Evolutionary conservation across 2,888 invertebrate species (phyloP).

Genomic region (Subacronicta megacephala): DNA sequence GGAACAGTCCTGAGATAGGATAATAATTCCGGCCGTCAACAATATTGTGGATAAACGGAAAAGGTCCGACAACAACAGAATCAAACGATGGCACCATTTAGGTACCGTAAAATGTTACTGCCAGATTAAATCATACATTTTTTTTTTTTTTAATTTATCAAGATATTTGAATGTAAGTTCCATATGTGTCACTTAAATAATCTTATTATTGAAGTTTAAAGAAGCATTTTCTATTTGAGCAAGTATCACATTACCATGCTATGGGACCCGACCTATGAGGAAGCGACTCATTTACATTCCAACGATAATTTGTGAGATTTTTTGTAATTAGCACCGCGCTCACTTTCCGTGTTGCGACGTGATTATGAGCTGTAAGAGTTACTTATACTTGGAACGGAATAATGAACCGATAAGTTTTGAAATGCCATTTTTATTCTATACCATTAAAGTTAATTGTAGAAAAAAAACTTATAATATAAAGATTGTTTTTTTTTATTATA

Average conservation of each 20-base stretch:
- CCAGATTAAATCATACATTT: no score
- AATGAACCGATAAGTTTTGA: conserved; percentile 19
- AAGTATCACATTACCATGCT: conserved; percentile 37
- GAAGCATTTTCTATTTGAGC: conserved; percentile 44
- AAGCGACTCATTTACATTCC: conserved; percentile 60
- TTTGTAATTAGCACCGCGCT: conserved; percentile 59
- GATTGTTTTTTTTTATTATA: no score
- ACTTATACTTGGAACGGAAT: conserved; percentile 16
- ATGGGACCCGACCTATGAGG: conserved; percentile 44
- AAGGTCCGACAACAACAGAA: no score
- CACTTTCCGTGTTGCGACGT: conserved; percentile 53
- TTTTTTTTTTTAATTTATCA: no score
- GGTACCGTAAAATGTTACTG: no score
- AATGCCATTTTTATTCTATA: conserved; percentile 8
- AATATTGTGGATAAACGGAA: no score
- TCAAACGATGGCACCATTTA: no score
- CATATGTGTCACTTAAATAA: conserved; percentile 17
- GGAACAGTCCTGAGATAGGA: no score
- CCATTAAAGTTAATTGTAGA: no score
- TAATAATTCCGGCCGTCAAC: no score
- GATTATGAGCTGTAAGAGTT: conserved; percentile 36
- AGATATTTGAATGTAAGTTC: no score
- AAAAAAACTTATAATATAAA: no score
- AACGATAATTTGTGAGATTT: conserved; percentile 62
- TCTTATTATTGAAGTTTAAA: conserved; percentile 29